These are phyloP conservation scores for Bucorvus abyssinicus DNA, from an alignment of 2,797 vertebrate species.

Conservation along the genomic window DNA sequence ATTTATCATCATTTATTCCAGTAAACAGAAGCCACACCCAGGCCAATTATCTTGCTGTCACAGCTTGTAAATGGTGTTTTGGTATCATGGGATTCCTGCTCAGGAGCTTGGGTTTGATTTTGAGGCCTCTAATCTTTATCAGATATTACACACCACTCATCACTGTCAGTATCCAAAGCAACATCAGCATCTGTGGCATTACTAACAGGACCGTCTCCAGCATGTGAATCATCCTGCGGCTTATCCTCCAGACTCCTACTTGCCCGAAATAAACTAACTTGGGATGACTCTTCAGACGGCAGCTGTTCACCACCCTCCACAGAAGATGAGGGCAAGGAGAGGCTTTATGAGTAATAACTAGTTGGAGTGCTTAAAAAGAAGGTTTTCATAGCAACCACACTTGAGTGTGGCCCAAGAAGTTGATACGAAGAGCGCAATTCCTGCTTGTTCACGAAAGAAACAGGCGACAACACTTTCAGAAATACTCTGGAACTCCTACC, in stretches of 20 bases:
- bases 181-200: background rate
- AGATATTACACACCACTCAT: conserved; percentile 62
- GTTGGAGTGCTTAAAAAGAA: background rate
- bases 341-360: background rate
- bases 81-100: conserved; percentile 36
- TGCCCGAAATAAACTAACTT: background rate
- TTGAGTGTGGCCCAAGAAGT: background rate
- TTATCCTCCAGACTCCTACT: background rate
- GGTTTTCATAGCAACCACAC: background rate
- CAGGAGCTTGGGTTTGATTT: conserved; percentile 34
- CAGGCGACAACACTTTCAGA: background rate
- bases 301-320: background rate
- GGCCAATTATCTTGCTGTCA: conserved; percentile 53
- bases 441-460: background rate
- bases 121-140: conserved; percentile 61
- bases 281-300: background rate
- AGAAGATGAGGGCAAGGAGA: background rate
- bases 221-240: background rate
- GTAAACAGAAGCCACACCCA: conserved; percentile 37
- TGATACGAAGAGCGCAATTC: accelerated
- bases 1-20: conserved; percentile 56
- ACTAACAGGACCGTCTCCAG: background rate
- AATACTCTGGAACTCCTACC: background rate
- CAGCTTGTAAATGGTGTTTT: conserved; percentile 42
- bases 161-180: conserved; percentile 50